Percentiles rank a stretch among this genome's conserved stretches.
Conservation (phyloP, 2,113 vertebrate species). For the Pipra filicauda region DNA sequence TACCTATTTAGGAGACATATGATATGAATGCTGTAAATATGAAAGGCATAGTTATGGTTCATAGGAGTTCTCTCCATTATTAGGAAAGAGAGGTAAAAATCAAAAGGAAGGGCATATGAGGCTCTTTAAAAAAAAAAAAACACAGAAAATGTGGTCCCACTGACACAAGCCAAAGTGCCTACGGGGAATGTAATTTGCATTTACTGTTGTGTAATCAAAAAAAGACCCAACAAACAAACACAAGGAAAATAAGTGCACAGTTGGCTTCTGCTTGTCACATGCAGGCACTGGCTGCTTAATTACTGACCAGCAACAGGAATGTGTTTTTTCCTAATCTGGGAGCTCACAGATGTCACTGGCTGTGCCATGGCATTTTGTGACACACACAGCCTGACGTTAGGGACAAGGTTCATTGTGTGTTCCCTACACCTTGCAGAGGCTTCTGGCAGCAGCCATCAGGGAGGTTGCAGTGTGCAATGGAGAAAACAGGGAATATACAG, state of each 20-base stretch:
- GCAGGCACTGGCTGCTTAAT: not conserved
- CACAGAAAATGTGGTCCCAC: accelerated
- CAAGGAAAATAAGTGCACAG: not conserved
- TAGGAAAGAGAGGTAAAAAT: not conserved
- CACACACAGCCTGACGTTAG: accelerated
- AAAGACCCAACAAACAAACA: not conserved
- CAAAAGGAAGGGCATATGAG: not conserved
- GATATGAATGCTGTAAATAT: not conserved
- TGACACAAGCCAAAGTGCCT: not conserved
- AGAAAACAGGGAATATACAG: not conserved
- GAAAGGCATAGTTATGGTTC: not conserved
- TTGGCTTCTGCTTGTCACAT: not conserved
- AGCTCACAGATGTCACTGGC: not conserved
- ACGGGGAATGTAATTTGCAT: not conserved
- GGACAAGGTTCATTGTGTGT: not conserved
- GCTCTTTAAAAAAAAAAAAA: not conserved
- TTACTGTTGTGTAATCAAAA: not conserved
- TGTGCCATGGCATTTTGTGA: accelerated
- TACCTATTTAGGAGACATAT: not conserved
- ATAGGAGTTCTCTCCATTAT: not conserved
- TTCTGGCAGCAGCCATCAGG: not conserved
- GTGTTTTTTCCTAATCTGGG: not conserved
- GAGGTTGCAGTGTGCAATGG: accelerated
- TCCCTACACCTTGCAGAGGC: not conserved
- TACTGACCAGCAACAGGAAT: accelerated